Conservation (phyloP, 2,797 vertebrate genomes). For the Iguana delicatissima region DNA sequence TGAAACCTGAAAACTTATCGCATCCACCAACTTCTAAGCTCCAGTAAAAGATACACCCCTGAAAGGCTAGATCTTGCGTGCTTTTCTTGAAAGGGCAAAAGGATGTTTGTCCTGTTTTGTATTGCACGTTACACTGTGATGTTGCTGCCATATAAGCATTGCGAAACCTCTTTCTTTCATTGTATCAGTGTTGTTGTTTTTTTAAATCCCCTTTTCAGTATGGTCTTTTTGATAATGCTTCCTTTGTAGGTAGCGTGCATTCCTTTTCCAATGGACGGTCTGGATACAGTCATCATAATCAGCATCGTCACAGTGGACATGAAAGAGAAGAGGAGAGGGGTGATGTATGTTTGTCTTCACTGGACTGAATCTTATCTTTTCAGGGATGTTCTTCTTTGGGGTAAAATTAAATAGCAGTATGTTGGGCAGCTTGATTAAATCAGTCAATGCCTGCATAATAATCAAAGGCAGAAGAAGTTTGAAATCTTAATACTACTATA, state of each 20-base stretch:
- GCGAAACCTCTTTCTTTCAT: background rate
- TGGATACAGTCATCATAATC: slow-evolving; percentile 89
- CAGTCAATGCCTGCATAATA: background rate
- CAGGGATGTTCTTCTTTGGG: slow-evolving; percentile 13
- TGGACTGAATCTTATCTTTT: background rate
- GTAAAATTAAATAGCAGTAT: background rate
- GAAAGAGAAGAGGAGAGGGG: slow-evolving; percentile 94
- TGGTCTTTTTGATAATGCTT: slow-evolving; percentile 56
- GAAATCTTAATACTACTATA: background rate
- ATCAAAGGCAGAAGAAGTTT: background rate
- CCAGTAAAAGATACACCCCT: background rate
- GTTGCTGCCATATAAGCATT: background rate
- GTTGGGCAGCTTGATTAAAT: background rate
- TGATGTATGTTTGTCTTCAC: slow-evolving; percentile 86
- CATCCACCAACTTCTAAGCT: background rate
- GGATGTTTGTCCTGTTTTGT: background rate
- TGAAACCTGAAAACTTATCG: background rate
- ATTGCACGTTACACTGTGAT: background rate
- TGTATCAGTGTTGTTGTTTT: background rate
- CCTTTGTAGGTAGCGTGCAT: slow-evolving; percentile 86
- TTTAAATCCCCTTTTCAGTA: background rate
- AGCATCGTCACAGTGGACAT: slow-evolving; percentile 87
- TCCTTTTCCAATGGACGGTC: slow-evolving; percentile 92
- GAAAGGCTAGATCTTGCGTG: background rate
- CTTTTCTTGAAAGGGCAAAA: background rate